Evolutionary conservation across 2,888 invertebrate species (phyloP).

Genomic region (Heliconius ismenius): DNA sequence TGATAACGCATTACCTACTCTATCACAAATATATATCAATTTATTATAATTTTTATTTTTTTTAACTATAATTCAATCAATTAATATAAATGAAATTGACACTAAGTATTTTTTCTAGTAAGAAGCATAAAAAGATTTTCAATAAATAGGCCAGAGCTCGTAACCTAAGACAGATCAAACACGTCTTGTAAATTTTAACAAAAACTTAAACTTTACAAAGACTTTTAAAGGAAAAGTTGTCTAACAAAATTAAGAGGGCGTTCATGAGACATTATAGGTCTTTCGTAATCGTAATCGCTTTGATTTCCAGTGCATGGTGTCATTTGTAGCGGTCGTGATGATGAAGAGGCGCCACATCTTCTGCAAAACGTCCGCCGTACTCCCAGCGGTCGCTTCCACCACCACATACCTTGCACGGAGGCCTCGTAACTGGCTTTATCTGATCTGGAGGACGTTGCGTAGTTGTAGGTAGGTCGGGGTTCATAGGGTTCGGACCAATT

Average conservation of each 20-base stretch:
- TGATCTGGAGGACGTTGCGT: conserved; percentile 45
- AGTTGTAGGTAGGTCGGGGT: conserved; percentile 30
- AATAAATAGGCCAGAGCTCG: background rate
- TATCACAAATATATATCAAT: conserved; percentile 14
- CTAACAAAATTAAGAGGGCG: conserved; percentile 71
- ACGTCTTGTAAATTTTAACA: background rate
- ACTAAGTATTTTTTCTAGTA: background rate
- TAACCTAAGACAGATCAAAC: background rate
- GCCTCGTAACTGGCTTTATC: conserved; percentile 59
- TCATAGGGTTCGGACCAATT: conserved; percentile 60
- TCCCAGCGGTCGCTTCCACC: conserved; percentile 63
- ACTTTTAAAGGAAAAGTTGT: conserved; percentile 64
- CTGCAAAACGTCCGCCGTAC: conserved; percentile 63
- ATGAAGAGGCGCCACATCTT: conserved; percentile 67
- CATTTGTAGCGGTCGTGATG: conserved; percentile 66
- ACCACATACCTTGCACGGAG: conserved; percentile 59
- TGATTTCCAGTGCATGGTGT: conserved; percentile 57
- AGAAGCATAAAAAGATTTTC: background rate
- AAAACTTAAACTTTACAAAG: background rate
- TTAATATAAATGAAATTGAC: background rate
- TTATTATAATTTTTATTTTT: background rate
- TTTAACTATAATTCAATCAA: background rate
- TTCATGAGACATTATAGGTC: conserved; percentile 63
- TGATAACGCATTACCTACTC: conserved; percentile 1
- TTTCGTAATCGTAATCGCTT: conserved; percentile 46